Conservation (phyloP, 2,888 invertebrate species). For the Machimus atricapillus region DNA sequence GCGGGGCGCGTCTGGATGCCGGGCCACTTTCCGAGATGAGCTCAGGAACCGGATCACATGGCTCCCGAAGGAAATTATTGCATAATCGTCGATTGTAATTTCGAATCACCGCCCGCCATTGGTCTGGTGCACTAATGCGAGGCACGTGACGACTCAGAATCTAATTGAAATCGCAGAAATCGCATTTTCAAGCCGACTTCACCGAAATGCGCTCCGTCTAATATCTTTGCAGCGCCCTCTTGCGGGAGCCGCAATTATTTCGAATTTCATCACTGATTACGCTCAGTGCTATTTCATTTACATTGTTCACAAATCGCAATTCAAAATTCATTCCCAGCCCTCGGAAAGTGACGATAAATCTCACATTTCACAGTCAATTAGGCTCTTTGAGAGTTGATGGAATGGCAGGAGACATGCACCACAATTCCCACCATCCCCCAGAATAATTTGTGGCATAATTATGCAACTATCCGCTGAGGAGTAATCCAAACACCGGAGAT, state of each 20-base stretch:
- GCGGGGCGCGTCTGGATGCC: neutral
- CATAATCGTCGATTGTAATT: neutral
- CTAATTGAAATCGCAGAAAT: neutral
- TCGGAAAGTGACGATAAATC: neutral
- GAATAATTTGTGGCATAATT: neutral
- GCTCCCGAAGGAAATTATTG: neutral
- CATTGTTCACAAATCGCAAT: neutral
- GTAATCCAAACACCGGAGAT: neutral
- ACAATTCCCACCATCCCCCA: neutral
- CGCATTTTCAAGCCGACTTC: neutral
- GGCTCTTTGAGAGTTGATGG: neutral
- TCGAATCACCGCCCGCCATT: neutral
- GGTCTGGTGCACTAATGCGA: neutral
- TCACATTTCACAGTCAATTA: neutral
- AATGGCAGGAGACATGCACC: neutral
- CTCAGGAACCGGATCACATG: neutral
- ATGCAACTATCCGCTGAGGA: neutral
- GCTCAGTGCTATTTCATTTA: neutral
- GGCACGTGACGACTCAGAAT: neutral
- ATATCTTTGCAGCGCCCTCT: neutral
- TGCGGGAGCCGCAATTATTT: neutral
- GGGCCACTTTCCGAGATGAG: neutral
- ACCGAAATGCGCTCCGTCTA: neutral
- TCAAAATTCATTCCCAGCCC: neutral
- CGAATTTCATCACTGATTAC: neutral